phyloP scores from a whole-genome alignment of 2,888 invertebrate genomes.

The Drosophila ezoana region DNA sequence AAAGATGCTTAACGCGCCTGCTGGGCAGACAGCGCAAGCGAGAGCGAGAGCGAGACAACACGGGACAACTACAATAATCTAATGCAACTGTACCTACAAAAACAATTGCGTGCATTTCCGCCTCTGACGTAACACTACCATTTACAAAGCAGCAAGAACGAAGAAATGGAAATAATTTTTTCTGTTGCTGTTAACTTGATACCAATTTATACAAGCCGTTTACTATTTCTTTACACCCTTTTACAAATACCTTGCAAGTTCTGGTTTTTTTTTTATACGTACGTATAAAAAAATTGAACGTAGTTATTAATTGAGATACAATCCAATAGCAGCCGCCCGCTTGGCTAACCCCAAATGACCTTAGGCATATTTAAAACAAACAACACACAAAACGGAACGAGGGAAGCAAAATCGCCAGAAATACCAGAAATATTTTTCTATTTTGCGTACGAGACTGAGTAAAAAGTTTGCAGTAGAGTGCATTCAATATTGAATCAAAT shows the following conservation, averaged over 20 bases:
- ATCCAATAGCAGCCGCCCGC: constrained; percentile 40
- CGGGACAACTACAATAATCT: constrained; percentile 46
- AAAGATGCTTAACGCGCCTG: constrained; percentile 30
- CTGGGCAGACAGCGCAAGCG: constrained; percentile 23
- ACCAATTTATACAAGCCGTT: constrained; percentile 62
- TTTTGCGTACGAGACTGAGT: constrained; percentile 75
- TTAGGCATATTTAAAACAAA: constrained; percentile 25
- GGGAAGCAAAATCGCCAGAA: constrained; percentile 64
- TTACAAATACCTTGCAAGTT: constrained; percentile 5
- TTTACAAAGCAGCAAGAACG: constrained; percentile 53
- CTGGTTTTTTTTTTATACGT: constrained; percentile 32
- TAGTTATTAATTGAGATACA: constrained; percentile 44
- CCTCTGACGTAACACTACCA: constrained; percentile 69
- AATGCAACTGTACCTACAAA: constrained; percentile 56
- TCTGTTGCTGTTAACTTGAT: constrained; percentile 55
- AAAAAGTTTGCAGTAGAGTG: constrained; percentile 55
- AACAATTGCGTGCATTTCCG: constrained; percentile 64
- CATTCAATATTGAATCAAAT: constrained; percentile 43
- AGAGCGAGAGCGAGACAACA: constrained; percentile 41
- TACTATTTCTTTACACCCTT: constrained; percentile 27
- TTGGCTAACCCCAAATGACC: constrained; percentile 42
- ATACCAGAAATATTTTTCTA: constrained; percentile 64
- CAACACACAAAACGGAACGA: constrained; percentile 36
- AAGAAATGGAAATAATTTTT: constrained; percentile 30
- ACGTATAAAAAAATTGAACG: constrained; percentile 28